phyloP scores from a whole-genome alignment of 2,113 vertebrate genomes.

The Reinhardtius hippoglossoides region DNA sequence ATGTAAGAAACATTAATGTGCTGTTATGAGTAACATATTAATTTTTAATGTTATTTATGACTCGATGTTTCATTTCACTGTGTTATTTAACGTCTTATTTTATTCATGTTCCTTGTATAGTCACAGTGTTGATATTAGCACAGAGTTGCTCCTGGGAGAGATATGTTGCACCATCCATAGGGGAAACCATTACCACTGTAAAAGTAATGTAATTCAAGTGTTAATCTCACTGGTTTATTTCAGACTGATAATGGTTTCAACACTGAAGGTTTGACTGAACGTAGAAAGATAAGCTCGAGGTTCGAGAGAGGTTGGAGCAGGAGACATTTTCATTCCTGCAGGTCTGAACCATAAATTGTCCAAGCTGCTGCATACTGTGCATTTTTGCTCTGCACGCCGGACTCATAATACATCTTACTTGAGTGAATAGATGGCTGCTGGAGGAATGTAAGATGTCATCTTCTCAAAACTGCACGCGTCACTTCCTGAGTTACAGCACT shows the following conservation, averaged over 20 bases:
- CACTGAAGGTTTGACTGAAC: constrained; percentile 38
- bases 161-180: background rate
- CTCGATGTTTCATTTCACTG: background rate
- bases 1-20: background rate
- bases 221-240: constrained; percentile 22
- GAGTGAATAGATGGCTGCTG: constrained; percentile 5
- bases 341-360: constrained; percentile 39
- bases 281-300: constrained; percentile 23
- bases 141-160: constrained; percentile 2
- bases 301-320: constrained; percentile 14
- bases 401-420: constrained; percentile 10
- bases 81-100: background rate
- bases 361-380: constrained; percentile 16
- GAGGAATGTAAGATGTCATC: background rate
- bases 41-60: background rate
- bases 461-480: background rate
- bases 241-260: constrained; percentile 24
- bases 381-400: constrained; percentile 28
- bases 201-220: background rate
- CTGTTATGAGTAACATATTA: background rate
- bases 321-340: constrained; percentile 3
- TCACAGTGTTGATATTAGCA: background rate
- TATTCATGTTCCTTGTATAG: constrained; percentile 1
- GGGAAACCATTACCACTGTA: constrained; percentile 5
- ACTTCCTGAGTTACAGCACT: background rate